Percentiles rank a stretch among this genome's conserved stretches.
Evolutionary conservation across 2,888 invertebrate species (phyloP).

Genomic region (Alentia gelatinosa): DNA sequence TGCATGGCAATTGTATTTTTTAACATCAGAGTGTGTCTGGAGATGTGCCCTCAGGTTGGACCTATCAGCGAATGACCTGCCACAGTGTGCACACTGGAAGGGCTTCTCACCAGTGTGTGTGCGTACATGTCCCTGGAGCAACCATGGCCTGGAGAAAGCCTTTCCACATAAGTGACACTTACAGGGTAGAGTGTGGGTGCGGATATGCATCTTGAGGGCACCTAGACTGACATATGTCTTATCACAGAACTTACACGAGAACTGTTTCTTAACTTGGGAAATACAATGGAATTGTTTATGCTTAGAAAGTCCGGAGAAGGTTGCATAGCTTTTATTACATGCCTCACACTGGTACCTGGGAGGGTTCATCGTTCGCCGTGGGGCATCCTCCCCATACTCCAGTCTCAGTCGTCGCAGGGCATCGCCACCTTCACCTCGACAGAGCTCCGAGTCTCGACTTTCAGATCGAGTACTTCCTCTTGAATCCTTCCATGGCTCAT

Average conservation of each 20-base stretch:
- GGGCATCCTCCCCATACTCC: background rate
- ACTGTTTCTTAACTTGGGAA: slow-evolving; percentile 91
- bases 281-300: slow-evolving; percentile 98
- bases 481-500: too few species aligned
- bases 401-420: background rate
- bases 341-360: slow-evolving; percentile 86
- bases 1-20: slow-evolving; percentile 95
- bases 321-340: slow-evolving; percentile 96
- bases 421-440: background rate
- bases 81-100: slow-evolving; percentile 96
- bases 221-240: slow-evolving; percentile 97
- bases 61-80: slow-evolving; percentile 96
- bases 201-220: slow-evolving; percentile 98
- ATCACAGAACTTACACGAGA: slow-evolving; percentile 97
- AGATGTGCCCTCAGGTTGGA: slow-evolving; percentile 97
- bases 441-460: background rate
- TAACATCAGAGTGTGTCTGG: slow-evolving; percentile 98
- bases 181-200: slow-evolving; percentile 98
- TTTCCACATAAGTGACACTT: slow-evolving; percentile 98
- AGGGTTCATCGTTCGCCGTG: slow-evolving; percentile 44
- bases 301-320: slow-evolving; percentile 95
- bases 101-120: slow-evolving; percentile 99
- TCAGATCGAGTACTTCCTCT: background rate
- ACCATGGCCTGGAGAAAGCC: slow-evolving; percentile 97
- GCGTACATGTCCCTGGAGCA: slow-evolving; percentile 97